Evolutionary conservation across 2,888 invertebrate species (phyloP), one percentile per base, ranked within the genome.

Genomic region (Chirona hameri): DNA sequence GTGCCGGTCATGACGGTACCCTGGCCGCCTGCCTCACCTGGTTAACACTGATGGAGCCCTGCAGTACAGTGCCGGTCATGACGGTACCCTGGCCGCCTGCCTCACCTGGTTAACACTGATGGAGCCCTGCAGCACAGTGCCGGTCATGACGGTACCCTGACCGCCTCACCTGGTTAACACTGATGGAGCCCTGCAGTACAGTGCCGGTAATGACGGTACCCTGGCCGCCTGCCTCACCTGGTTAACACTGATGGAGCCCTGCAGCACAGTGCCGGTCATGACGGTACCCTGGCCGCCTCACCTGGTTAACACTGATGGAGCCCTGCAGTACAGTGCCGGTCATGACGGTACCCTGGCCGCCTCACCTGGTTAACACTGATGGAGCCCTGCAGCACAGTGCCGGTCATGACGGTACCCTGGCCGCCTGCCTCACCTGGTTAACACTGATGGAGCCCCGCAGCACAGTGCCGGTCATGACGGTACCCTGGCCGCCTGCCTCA

Each of bases 401-500:
- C 92, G 3, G 94, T 94, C 88, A 93, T 90, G 4, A 94, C 90
- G 0, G 93, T 93, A 1, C 93, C 93, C 87, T 93, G 92, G 0
- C 94, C 94, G 86, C 90, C n/a, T n/a, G n/a, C n/a, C n/a, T n/a
- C n/a, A n/a, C n/a, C n/a, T n/a, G n/a, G 87, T 91, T 91, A 2
- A 92, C 86, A 60, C 88, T 85, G 5, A 92, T 87, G 69, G 87
- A 87, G 24, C 93, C 93, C 87, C 91, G 91, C 21, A 93, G 87
- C 52, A 92, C 88, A 0, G 93, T 93, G 12, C 92, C 92, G 3
- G 94, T 94, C 88, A 93, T 90, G 4, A 94, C 90, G 0, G 93
- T 93, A 1, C 93, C 93, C 87, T 93, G 92, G 0, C 94, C 94
- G 86, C 90, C n/a, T n/a, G n/a, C n/a, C n/a, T n/a, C n/a, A n/a